A percentile compares a stretch with the other conserved stretches of the same genome.
Conservation (phyloP, 1,140 invertebrate genomes). For the Argopecten irradians region DNA sequence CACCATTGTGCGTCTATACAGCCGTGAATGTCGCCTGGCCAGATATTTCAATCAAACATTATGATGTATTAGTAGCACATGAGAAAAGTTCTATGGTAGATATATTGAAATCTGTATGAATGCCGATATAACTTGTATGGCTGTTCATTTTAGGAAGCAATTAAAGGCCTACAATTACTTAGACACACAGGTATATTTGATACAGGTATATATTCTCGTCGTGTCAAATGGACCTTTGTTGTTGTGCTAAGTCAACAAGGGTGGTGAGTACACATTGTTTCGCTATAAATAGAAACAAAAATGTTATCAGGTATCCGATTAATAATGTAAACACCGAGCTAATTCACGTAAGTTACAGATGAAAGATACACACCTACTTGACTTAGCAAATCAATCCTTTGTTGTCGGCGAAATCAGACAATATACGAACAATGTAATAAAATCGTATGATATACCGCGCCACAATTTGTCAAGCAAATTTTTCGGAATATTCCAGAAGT, state of each 20-base stretch:
- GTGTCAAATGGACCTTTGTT: not conserved
- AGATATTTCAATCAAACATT: conserved; percentile 7
- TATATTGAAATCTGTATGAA: not conserved
- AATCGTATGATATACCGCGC: too few relatives aligned
- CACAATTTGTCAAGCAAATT: too few relatives aligned
- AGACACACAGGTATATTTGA: not conserved
- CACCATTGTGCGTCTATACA: not conserved
- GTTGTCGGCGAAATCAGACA: too few relatives aligned
- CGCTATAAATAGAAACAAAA: conserved; percentile 11
- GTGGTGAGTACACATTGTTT: not conserved
- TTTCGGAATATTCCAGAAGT: too few relatives aligned
- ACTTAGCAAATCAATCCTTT: not conserved
- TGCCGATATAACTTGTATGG: not conserved
- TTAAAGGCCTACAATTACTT: not conserved
- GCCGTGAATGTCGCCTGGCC: not conserved
- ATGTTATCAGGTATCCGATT: not conserved
- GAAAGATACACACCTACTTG: not conserved
- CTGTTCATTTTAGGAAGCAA: conserved; percentile 21
- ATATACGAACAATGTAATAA: too few relatives aligned
- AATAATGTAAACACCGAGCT: not conserved
- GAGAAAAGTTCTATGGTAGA: not conserved
- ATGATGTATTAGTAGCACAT: not conserved
- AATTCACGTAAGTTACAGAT: not conserved
- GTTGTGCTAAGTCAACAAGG: not conserved
- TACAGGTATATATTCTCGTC: not conserved